Evolutionary conservation across 2,888 invertebrate genomes (phyloP).

Genomic region (Tricholauxania praeusta): DNA sequence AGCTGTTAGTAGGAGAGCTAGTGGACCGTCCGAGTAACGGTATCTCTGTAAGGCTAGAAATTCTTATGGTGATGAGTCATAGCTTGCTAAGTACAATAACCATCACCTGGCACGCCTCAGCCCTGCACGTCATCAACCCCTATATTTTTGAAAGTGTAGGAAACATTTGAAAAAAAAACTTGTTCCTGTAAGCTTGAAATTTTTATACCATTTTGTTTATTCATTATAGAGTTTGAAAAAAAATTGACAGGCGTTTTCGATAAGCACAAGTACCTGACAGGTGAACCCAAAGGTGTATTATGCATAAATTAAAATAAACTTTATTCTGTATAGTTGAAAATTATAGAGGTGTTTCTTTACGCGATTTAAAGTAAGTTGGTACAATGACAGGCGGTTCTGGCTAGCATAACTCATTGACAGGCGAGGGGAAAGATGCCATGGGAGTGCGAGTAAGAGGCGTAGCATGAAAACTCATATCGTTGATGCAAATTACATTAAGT

Average conservation of each 20-base stretch:
- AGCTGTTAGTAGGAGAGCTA: no score
- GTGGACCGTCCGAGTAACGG: no score
- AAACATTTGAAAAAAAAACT: no score
- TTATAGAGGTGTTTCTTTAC: slow-evolving; percentile 6
- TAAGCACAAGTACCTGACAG: slow-evolving; percentile 12
- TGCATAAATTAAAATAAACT: slow-evolving; percentile 4
- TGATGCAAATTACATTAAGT: not conserved
- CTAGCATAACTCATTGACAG: not conserved
- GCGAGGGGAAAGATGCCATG: slow-evolving; percentile 9
- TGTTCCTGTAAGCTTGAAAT: no score
- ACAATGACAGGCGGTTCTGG: no score
- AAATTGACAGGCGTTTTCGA: slow-evolving; percentile 13
- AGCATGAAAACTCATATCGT: not conserved
- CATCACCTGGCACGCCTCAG: no score
- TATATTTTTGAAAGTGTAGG: no score
- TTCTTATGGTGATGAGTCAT: no score
- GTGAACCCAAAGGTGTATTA: slow-evolving; percentile 4
- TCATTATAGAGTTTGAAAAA: slow-evolving; percentile 8
- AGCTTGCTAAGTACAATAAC: no score
- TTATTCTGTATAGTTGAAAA: slow-evolving; percentile 20
- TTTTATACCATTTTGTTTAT: slow-evolving; percentile 13
- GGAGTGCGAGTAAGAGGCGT: not conserved
- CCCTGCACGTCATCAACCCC: no score
- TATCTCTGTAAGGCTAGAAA: no score
- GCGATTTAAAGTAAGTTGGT: no score